phyloP scores from a whole-genome alignment of 2,797 vertebrate species.

The Rhinatrema bivittatum region DNA sequence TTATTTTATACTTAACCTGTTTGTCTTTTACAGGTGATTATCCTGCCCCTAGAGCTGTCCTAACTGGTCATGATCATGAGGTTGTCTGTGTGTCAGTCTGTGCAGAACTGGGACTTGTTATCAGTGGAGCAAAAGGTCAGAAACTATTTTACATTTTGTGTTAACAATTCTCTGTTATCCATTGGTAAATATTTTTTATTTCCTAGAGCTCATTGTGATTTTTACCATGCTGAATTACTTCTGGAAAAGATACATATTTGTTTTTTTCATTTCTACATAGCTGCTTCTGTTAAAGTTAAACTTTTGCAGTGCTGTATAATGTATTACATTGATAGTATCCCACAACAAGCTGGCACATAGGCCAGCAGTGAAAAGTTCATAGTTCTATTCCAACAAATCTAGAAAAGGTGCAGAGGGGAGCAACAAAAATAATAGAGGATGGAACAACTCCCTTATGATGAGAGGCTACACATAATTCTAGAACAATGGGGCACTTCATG shows the following conservation, averaged over 20 bases:
- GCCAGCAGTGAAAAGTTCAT: no score
- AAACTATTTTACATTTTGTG: conserved; percentile 18
- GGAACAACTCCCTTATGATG: no score
- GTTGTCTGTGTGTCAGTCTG: conserved; percentile 94
- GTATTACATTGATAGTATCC: no score
- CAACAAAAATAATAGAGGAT: no score
- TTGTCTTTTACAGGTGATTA: conserved; percentile 76
- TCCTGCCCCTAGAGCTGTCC: conserved; percentile 87
- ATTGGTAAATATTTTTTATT: conserved; percentile 4
- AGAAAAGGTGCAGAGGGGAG: no score
- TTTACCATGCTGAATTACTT: neutral
- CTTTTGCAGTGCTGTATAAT: no score
- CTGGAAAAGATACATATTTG: neutral
- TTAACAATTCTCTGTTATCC: conserved; percentile 11
- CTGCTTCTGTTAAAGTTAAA: no score
- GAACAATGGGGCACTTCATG: no score
- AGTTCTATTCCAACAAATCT: no score
- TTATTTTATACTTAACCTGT: no score
- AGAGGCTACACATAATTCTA: no score
- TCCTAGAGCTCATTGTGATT: neutral
- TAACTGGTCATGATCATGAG: conserved; percentile 93
- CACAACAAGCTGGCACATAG: no score
- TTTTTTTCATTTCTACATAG: conserved; percentile 4
- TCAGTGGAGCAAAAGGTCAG: conserved; percentile 97
- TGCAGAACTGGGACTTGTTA: conserved; percentile 91